Conservation (phyloP, 1,140 invertebrate species). For the Akabosia matsudoensis region DNA sequence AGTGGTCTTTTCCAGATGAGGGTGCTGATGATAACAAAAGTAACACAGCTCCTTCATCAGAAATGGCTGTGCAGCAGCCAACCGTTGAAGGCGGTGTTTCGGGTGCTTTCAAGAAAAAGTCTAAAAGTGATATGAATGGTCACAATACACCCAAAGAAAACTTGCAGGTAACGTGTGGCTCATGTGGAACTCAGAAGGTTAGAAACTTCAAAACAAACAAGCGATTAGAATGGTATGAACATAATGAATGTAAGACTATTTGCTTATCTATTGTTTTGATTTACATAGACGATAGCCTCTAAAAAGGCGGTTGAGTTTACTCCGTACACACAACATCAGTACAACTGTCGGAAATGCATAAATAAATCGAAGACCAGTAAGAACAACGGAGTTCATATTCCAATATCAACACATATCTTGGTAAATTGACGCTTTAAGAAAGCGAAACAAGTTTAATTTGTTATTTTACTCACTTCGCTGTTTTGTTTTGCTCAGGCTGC, state of each 20-base stretch:
- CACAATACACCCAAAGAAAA: background rate
- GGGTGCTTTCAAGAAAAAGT: background rate
- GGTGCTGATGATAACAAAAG: background rate
- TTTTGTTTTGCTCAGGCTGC: background rate
- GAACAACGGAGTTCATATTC: conserved; percentile 7
- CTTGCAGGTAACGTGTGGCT: background rate
- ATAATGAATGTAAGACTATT: no score
- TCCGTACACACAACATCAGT: background rate
- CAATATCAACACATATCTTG: background rate
- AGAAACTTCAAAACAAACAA: no score
- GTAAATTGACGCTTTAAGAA: background rate
- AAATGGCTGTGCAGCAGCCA: no score
- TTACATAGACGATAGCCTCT: background rate
- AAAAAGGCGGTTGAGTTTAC: conserved; percentile 1
- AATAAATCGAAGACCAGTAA: conserved; percentile 19
- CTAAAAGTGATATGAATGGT: background rate
- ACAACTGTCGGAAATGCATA: conserved; percentile 7
- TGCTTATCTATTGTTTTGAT: conserved; percentile 4
- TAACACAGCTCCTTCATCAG: no score
- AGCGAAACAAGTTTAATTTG: background rate
- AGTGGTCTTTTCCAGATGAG: background rate
- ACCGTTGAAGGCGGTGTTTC: background rate
- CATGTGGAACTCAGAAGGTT: conserved; percentile 18
- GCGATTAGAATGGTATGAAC: no score
- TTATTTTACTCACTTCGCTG: background rate